Evolutionary conservation across 2,113 vertebrate genomes (phyloP), one percentile per base, ranked within the genome.

Genomic region (Micromys minutus): DNA sequence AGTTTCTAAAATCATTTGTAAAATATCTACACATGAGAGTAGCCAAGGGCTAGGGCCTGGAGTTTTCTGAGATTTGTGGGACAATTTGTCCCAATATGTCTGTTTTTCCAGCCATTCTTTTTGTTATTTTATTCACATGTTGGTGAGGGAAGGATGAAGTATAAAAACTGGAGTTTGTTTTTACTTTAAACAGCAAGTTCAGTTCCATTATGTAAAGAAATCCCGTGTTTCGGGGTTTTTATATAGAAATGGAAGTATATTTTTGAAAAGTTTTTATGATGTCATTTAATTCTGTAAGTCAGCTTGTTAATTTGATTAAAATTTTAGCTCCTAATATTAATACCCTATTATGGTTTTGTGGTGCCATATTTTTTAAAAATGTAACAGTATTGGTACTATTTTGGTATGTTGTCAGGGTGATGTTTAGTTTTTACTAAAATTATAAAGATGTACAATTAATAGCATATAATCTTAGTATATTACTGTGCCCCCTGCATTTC

Each of bases 1-100:
- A n/a, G 8, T 74, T 94, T 47, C 94, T 63, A 93, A 89, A 97
- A 88, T 89, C 69, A 77, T 81, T 61, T 87, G 95, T 95, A 95
- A 97, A 96, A 79, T 96, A 94, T 90, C 83, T 93, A 50, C 59
- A 92, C 47, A 24, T 36, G 80, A 92, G 47, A 3, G 47, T 90
- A 92, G 77, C 34, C 19, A 81, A 57, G 81, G 80, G 47, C 76
- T 71, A 81, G 95, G 24, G 11, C 24, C 52, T 84, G 29, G 45
- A 45, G 93, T 91, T 26, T 95, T 77, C 31, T 22, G 2, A 34
- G 81, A 19, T 36, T 45, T 80, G 12, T 34, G 4, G 5, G 31
- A 39, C 39, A 77, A 39, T 31, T 39, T 91, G 19, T n/a, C 36
- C 34, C 45, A 85, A 91, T 88, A 6, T 34, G 4, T 88, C 39